phyloP scores from a whole-genome alignment of 37 sponge, comb jelly and placozoan genomes.

The Bolinopsis microptera region DNA sequence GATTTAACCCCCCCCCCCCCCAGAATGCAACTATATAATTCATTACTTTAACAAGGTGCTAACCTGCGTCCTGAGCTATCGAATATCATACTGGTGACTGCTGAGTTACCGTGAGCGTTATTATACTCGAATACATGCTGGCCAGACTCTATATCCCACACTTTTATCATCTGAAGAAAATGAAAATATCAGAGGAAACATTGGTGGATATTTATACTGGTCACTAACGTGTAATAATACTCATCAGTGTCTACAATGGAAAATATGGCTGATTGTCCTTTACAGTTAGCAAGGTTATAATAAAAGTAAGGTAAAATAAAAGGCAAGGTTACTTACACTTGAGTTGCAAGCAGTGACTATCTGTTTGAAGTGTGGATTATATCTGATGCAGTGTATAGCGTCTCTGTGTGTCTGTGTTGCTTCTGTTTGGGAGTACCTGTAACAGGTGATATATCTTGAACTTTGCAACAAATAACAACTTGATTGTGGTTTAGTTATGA shows the following conservation, averaged over 20 bases:
- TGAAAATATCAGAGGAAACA: background rate
- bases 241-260: too few species aligned
- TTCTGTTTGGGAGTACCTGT: constrained; percentile 42
- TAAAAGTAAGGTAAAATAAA: too few species aligned
- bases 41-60: background rate
- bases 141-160: constrained; percentile 85
- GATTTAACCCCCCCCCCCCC: too few species aligned
- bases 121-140: constrained; percentile 74
- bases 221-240: too few species aligned
- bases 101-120: constrained; percentile 70
- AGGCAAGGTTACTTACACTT: constrained; percentile 67
- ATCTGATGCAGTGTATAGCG: constrained; percentile 68
- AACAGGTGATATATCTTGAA: background rate
- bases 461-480: too few species aligned
- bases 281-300: too few species aligned
- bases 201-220: background rate
- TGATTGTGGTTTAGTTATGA: too few species aligned
- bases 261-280: too few species aligned
- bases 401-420: constrained; percentile 64
- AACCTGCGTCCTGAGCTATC: constrained; percentile 73
- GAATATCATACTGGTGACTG: constrained; percentile 72
- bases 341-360: constrained; percentile 79
- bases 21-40: background rate
- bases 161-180: constrained; percentile 79
- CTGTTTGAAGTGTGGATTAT: constrained; percentile 78